A percentile compares a stretch with the other conserved stretches of the same genome.
Conservation (phyloP, 2,888 invertebrate species). For the Lasioglossum malachurum region DNA sequence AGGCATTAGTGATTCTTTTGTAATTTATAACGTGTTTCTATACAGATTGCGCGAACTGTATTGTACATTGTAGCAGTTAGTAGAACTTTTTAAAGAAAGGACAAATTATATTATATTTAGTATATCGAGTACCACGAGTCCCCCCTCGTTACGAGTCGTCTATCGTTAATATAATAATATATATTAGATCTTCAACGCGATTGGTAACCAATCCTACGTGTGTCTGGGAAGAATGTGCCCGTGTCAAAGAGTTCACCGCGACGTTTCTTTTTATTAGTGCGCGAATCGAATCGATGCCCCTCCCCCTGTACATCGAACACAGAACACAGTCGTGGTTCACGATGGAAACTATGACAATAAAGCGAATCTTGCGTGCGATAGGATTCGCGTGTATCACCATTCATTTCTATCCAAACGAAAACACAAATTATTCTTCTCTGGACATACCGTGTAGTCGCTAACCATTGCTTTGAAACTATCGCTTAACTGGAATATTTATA, state of each 20-base stretch:
- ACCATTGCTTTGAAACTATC: slow-evolving; percentile 74
- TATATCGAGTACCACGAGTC: slow-evolving; percentile 50
- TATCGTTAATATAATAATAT: slow-evolving; percentile 62
- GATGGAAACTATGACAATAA: slow-evolving; percentile 70
- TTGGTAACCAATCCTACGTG: slow-evolving; percentile 56
- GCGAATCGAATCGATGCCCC: slow-evolving; percentile 15
- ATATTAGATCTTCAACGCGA: slow-evolving; percentile 63
- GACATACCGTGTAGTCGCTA: slow-evolving; percentile 58
- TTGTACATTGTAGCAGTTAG: slow-evolving; percentile 69
- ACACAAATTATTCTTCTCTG: slow-evolving; percentile 48
- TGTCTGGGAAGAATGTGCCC: slow-evolving; percentile 53
- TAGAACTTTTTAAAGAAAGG: slow-evolving; percentile 68
- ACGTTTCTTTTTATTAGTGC: slow-evolving; percentile 13
- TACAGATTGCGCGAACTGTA: slow-evolving; percentile 75
- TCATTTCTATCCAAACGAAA: slow-evolving; percentile 22
- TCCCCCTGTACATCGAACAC: slow-evolving; percentile 15
- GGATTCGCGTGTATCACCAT: slow-evolving; percentile 34
- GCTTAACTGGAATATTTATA: slow-evolving; percentile 81
- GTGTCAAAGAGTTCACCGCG: slow-evolving; percentile 46
- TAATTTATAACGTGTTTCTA: slow-evolving; percentile 78
- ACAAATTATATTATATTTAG: slow-evolving; percentile 61
- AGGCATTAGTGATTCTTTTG: slow-evolving; percentile 75
- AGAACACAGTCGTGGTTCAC: slow-evolving; percentile 41
- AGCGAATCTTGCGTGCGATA: slow-evolving; percentile 31
- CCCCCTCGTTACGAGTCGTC: slow-evolving; percentile 57